Conservation (phyloP, 2,797 vertebrate genomes). For the Oreochromis mossambicus region DNA sequence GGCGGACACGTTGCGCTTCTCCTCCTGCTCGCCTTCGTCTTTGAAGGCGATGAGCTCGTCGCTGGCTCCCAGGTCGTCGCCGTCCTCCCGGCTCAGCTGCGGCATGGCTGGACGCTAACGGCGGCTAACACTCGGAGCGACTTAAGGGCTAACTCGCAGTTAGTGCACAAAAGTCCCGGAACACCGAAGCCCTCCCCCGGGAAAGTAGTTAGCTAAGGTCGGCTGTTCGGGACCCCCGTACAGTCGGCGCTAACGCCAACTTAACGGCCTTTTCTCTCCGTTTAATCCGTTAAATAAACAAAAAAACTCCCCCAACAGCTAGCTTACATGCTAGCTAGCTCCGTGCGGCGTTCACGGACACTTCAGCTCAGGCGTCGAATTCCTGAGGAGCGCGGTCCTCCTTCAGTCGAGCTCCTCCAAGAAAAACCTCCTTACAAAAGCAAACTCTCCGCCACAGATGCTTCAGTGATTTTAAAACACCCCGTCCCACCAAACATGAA, state of each 20-base stretch:
- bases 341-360: conserved; percentile 50
- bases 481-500: background rate
- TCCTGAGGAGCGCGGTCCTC: conserved; percentile 46
- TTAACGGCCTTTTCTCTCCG: background rate
- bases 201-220: background rate
- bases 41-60: conserved; percentile 91
- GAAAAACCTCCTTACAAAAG: background rate
- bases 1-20: conserved; percentile 83
- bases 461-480: background rate
- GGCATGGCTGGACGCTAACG: conserved; percentile 73
- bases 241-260: too few relatives aligned
- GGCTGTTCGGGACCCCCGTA: background rate
- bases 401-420: background rate
- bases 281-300: background rate
- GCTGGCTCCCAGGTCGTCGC: conserved; percentile 87
- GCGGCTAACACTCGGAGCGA: conserved; percentile 7
- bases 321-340: conserved; percentile 53
- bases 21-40: conserved; percentile 89
- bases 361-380: conserved; percentile 28
- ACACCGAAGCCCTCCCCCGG: background rate
- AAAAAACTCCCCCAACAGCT: background rate
- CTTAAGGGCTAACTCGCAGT: background rate
- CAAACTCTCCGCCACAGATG: background rate
- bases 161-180: background rate
- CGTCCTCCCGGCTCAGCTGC: conserved; percentile 77